Evolutionary conservation across 1,140 invertebrate genomes (phyloP), one percentile per base, ranked within the genome.

Genomic region (Brachionus asplanchnoidis): DNA sequence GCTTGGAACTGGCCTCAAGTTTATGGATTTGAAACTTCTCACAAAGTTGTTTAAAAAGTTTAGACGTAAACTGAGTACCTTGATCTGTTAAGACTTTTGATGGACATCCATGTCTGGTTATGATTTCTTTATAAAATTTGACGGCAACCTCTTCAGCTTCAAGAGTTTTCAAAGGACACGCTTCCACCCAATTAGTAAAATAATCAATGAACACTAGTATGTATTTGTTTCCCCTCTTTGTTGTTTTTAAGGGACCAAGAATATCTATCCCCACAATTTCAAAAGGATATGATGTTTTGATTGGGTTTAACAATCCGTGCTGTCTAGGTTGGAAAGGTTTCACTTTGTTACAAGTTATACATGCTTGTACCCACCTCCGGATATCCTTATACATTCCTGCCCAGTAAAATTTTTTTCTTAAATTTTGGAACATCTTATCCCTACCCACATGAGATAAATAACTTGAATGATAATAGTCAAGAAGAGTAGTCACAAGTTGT

Each of bases 161-260:
- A 85, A 89, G 87, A 85, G 91, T 87, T 8, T 87, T 87, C 11
- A 90, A 84, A 0, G 88, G 78, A 73, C 87, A 87, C 17, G 86
- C 87, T 85, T 90, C 89, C 1, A 87, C 84, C 87, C 87, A 90
- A 79, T 89, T 91, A 3, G 87, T 90, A 84, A 91, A 91, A 85
- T 86, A 84, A 85, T 90, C 88, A 53, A 86, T 79, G 9, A 88
- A 68, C 2, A 89, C 88, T 4, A 90, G 53, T 5, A 90, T 87
- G 85, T 89, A 89, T 84, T 86, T 87, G 75, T 87, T 85, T 12
- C 86, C 83, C 1, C 20, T 36, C 20, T 85, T 66, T 23, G 86
- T 86, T 84, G 80, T 56, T 28, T 85, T 46, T 28, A 85, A 28
- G 85, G 83, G 79, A 23, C 86, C 85, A 6, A 86, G 12, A 82